Base-by-base conservation (phyloP, 1,140 invertebrate species). In the Nasonia giraulti region DNA sequence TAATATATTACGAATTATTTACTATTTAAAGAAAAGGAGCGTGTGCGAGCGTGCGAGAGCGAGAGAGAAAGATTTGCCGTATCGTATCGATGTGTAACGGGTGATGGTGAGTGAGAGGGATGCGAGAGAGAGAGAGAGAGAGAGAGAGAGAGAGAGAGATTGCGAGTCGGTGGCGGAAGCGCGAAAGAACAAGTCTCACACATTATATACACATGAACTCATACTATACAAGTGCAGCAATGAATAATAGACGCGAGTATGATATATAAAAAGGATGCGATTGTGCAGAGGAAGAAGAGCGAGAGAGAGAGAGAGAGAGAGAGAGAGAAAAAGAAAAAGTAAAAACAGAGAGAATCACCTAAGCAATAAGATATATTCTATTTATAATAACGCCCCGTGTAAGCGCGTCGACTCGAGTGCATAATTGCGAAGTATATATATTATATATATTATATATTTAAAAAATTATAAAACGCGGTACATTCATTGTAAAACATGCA, bases 321-420 rank as follows among this genome's bases (percentile, higher is more conserved):
- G n/a, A n/a, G n/a, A n/a, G n/a, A n/a, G n/a, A n/a, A n/a, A n/a
- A n/a, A n/a, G n/a, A 69, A 74, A 20, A 33, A n/a, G 50, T 20
- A 27, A 17, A 71, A 71, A 79, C 12, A 23, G 55, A 81, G 73
- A 83, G 20, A 83, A 82, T 83, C 75, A 86, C 75, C 76, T 93
- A 92, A 92, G 90, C 91, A 92, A 92, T 93, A 93, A 93, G 92
- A 92, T 91, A 83, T 85, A 85, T 85, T 85, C 79, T 85, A 86
- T 86, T 86, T 86, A 79, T 82, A 86, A 79, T 86, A 86, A 86
- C 69, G 69, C 76, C 76, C 85, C 85, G 85, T 86, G 85, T 86
- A 86, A 82, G 76, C 80, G 76, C 80, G 85, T 86, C 80, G 80
- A 86, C 78, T 80, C 78, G 71, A 83, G 37, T 83, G 85, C 71